These are phyloP conservation scores for Phrynosoma blainvillii DNA, from an alignment of 2,113 vertebrate species.

Conservation along the genomic window DNA sequence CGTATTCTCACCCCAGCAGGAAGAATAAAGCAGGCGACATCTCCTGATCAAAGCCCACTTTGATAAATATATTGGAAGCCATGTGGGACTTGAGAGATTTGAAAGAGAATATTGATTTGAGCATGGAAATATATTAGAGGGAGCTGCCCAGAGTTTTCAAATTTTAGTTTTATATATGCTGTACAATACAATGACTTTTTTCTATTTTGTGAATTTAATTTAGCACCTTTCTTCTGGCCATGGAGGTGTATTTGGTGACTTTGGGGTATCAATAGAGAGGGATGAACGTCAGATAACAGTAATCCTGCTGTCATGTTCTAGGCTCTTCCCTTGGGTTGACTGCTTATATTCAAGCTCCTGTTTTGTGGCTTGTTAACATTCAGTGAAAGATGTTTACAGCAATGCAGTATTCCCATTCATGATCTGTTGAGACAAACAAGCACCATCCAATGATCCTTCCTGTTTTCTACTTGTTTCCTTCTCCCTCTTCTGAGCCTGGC, in stretches of 20 bases:
- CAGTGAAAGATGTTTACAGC: slow-evolving; percentile 17
- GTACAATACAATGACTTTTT: background rate
- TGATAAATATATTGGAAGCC: background rate
- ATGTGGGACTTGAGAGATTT: background rate
- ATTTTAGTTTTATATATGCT: background rate
- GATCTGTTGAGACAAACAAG: background rate
- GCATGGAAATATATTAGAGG: background rate
- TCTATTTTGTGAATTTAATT: background rate
- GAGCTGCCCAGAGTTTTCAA: background rate
- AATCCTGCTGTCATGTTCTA: background rate
- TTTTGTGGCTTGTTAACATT: slow-evolving; percentile 10
- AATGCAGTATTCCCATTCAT: background rate
- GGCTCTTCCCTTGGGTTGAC: background rate
- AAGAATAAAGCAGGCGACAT: background rate
- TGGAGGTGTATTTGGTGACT: background rate
- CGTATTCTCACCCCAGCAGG: background rate
- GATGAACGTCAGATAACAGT: background rate
- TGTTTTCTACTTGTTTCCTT: slow-evolving; percentile 16
- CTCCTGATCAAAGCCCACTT: background rate
- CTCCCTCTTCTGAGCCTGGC: background rate
- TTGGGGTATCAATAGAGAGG: background rate
- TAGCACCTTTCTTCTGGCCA: background rate
- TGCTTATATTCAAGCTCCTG: slow-evolving; percentile 14
- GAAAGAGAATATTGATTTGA: background rate
- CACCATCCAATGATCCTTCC: background rate